phyloP scores from a whole-genome alignment of 1,140 invertebrate genomes.

The Zaprionus gabonicus region DNA sequence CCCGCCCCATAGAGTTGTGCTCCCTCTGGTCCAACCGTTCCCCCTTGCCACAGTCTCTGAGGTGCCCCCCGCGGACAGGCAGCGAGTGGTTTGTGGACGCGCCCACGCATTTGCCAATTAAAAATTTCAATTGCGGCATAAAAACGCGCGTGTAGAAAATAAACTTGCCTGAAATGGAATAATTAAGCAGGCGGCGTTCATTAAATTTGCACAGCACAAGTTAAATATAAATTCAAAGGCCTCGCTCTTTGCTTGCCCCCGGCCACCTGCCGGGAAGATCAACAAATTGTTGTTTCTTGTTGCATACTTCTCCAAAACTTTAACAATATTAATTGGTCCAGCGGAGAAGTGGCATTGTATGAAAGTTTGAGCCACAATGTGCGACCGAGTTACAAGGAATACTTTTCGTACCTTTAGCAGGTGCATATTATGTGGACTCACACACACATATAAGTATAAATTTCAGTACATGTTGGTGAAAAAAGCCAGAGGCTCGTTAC shows the following conservation, averaged over 20 bases:
- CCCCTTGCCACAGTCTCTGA: not conserved
- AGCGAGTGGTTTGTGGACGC: slow-evolving; percentile 74
- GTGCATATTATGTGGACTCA: slow-evolving; percentile 57
- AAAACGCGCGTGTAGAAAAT: slow-evolving; percentile 80
- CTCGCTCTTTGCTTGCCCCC: slow-evolving; percentile 16
- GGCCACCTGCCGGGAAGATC: not conserved
- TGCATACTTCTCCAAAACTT: slow-evolving; percentile 42
- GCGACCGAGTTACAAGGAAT: slow-evolving; percentile 49
- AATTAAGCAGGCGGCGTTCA: slow-evolving; percentile 78
- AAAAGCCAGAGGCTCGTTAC: slow-evolving; percentile 21
- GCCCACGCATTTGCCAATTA: slow-evolving; percentile 81
- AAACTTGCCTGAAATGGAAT: slow-evolving; percentile 78
- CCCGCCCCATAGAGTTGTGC: slow-evolving; percentile 5
- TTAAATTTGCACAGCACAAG: slow-evolving; percentile 67
- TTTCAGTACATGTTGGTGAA: slow-evolving; percentile 12
- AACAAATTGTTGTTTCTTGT: slow-evolving; percentile 8
- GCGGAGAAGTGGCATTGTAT: slow-evolving; percentile 8
- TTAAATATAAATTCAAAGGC: slow-evolving; percentile 65
- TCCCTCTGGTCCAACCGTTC: not conserved
- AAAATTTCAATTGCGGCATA: slow-evolving; percentile 81
- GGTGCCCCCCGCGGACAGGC: slow-evolving; percentile 2
- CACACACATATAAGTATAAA: not conserved
- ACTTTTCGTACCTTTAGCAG: slow-evolving; percentile 25
- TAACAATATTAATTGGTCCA: slow-evolving; percentile 44
- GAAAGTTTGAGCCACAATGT: slow-evolving; percentile 36